These are phyloP conservation scores for Phocoena sinus DNA, from an alignment of 2,113 vertebrate species.

Conservation along the genomic window DNA sequence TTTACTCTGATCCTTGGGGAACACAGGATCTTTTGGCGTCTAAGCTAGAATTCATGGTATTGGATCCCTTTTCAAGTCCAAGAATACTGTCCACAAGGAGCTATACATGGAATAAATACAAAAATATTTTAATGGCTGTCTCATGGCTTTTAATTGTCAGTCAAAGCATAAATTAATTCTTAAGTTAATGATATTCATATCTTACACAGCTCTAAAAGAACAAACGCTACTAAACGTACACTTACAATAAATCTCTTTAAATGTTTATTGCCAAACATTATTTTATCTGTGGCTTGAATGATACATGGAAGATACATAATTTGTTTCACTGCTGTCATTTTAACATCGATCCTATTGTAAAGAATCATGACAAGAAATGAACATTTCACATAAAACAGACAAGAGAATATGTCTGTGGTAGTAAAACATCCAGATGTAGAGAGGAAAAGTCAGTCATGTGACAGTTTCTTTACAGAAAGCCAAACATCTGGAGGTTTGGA, in stretches of 20 bases:
- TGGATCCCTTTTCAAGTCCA: not conserved
- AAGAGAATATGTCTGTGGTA: not conserved
- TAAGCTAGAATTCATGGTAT: not conserved
- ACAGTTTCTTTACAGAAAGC: not conserved
- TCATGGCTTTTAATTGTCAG: not conserved
- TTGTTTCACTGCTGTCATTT: conserved; percentile 22
- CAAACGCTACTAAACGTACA: not conserved
- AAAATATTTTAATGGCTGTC: not conserved
- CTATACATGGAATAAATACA: not conserved
- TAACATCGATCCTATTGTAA: conserved; percentile 4
- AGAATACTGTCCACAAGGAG: not conserved
- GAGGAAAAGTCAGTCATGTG: not conserved
- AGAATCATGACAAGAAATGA: conserved; percentile 42
- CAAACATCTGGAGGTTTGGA: conserved; percentile 43
- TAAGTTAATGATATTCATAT: not conserved
- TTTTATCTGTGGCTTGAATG: not conserved
- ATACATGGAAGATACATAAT: not conserved
- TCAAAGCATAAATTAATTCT: not conserved
- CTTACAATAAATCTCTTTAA: not conserved
- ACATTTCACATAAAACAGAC: conserved; percentile 24
- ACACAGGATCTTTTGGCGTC: not conserved
- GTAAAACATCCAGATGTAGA: conserved; percentile 33
- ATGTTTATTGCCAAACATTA: conserved; percentile 22
- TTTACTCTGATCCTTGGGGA: not conserved
- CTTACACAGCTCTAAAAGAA: not conserved